Percentiles rank a stretch among this genome's conserved stretches.
These are phyloP conservation scores for Pristionchus entomophagus DNA, from an alignment of 2,888 invertebrate genomes.

Conservation along the genomic window DNA sequence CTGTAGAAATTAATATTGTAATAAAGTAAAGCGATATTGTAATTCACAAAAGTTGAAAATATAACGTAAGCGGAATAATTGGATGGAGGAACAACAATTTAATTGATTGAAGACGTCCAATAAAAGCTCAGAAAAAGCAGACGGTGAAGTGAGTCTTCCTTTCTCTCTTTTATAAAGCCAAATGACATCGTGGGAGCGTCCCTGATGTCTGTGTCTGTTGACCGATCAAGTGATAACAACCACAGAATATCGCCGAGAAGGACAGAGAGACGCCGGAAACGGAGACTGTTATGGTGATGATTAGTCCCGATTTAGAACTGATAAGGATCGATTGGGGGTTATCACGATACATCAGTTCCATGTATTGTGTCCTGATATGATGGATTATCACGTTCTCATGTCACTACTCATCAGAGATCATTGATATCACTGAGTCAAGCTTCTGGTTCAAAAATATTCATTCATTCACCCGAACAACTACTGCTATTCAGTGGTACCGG, in stretches of 20 bases:
- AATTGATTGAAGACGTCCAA: not conserved
- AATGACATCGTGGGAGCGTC: not conserved
- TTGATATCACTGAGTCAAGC: too few species aligned
- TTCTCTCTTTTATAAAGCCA: not conserved
- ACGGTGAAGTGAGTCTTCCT: not conserved
- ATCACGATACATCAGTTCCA: too few species aligned
- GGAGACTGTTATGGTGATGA: not conserved
- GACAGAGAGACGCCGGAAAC: not conserved
- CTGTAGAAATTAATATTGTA: not conserved
- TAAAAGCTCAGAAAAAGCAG: not conserved
- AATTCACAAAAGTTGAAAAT: not conserved
- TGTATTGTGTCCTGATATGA: too few species aligned
- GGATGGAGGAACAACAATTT: not conserved
- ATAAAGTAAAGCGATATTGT: not conserved
- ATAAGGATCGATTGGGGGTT: not conserved
- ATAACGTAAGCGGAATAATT: too few species aligned
- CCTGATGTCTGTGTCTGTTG: constrained; percentile 1
- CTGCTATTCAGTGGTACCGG: too few species aligned
- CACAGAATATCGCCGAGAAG: too few species aligned
- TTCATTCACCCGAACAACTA: too few species aligned
- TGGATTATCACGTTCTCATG: too few species aligned
- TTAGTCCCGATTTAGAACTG: not conserved
- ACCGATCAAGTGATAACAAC: not conserved
- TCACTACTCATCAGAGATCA: too few species aligned
- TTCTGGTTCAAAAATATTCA: too few species aligned